Conservation (phyloP, 2,113 vertebrate species). For the Mustela lutreola region DNA sequence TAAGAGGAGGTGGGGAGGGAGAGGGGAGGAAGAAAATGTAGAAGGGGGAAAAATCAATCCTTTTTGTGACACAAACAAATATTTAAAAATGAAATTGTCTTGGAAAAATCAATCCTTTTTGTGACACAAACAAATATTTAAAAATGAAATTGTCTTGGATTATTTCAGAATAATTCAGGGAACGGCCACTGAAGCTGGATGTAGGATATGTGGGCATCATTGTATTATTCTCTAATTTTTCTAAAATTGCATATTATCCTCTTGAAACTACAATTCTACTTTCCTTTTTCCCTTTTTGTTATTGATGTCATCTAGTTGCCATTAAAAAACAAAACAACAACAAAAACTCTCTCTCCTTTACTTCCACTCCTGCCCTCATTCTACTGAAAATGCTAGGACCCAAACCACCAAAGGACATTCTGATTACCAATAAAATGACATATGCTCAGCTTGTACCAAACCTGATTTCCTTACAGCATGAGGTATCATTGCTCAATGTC, state of each 20-base stretch:
- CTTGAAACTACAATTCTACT: background rate
- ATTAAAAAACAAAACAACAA: background rate
- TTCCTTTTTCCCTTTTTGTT: background rate
- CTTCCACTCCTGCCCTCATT: background rate
- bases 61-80: background rate
- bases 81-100: background rate
- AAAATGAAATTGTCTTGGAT: background rate
- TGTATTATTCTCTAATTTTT: background rate
- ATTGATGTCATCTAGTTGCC: background rate
- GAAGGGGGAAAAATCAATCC: background rate
- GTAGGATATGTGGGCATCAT: background rate
- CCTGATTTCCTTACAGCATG: background rate
- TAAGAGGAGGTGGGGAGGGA: background rate
- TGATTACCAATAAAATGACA: background rate
- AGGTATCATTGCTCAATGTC: background rate
- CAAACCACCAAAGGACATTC: background rate
- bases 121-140: background rate
- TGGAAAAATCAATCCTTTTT: background rate
- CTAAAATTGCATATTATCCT: background rate
- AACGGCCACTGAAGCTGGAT: background rate
- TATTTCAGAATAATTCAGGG: background rate
- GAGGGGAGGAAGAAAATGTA: background rate
- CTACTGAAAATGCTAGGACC: background rate
- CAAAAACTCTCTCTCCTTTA: background rate
- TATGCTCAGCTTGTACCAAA: background rate